Evolutionary conservation across 2,888 invertebrate species (phyloP), one percentile per base, ranked within the genome.

Genomic region (Nipponacmea schrenckii): DNA sequence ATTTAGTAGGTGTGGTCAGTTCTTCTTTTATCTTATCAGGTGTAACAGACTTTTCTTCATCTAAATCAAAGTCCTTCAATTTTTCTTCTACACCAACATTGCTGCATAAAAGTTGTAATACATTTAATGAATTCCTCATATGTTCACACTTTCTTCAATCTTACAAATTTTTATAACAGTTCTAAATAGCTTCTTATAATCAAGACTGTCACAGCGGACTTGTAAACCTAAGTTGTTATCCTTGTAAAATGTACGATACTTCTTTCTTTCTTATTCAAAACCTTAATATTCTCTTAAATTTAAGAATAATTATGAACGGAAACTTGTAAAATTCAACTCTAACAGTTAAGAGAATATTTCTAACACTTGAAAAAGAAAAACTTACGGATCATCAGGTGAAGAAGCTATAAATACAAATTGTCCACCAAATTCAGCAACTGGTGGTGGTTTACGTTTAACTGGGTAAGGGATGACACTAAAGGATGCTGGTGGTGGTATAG

Each of bases 401-500:
- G 86, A 82, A 20, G 88, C 88, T 31, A 89, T 82, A 75, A 89
- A 89, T 4, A 82, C 66, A 74, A 89, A 89, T 74, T 87, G 84
- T n/a, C 86, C 86, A 62, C 83, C 84, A 73, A 83, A 80, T 68
- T 87, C 88, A 62, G 84, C 82, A 68, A 86, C 80, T 67, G 83
- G 82, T 20, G 89, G 87, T 0, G 87, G 84, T 70, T 83, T 79
- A 68, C 89, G 81, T 78, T 87, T 87, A 5, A 87, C 86, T 15
- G 89, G 89, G 79, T 86, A 89, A 7, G 87, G 88, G 4, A 89
- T 83, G 15, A 89, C 87, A 73, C 83, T 81, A 79, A 89, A 89
- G 27, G 79, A 74, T n/a, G 88, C 88, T 62, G 87, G 82, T 4
- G 88, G 89, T 12, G 89, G 89, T 8, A 89, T 85, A 0, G 89